Evolutionary conservation across 2,113 vertebrate species (phyloP).

Genomic region (Chionis minor): DNA sequence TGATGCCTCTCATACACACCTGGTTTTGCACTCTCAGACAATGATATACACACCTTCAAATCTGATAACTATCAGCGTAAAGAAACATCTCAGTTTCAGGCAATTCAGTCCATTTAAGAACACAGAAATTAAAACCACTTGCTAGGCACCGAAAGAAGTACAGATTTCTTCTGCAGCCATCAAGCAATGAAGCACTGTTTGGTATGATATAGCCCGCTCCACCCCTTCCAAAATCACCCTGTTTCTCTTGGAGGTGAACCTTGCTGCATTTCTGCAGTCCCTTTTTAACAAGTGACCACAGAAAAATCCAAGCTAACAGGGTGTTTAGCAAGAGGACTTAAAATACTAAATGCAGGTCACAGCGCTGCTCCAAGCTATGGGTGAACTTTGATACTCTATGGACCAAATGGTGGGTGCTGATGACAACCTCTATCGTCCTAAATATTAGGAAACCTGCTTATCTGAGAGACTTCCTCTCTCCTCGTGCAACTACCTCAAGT

Average conservation of each 20-base stretch:
- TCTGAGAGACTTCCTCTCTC: neutral
- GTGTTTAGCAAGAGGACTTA: neutral
- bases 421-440: neutral
- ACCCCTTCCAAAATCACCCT: neutral
- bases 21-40: neutral
- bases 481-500: neutral
- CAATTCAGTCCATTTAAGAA: neutral
- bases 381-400: neutral
- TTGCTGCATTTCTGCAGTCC: neutral
- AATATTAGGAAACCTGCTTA: neutral
- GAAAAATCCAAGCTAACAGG: neutral
- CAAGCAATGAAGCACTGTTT: neutral
- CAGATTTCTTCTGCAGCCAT: neutral
- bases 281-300: neutral
- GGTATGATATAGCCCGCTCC: neutral
- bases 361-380: neutral
- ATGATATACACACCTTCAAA: neutral
- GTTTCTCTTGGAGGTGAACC: neutral
- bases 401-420: neutral
- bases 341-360: neutral
- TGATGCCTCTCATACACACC: neutral
- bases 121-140: neutral
- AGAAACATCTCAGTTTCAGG: neutral
- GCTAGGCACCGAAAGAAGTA: neutral
- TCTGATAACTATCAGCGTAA: neutral